Evolutionary conservation across 2,888 invertebrate species (phyloP).

Genomic region (Pristionchus entomophagus): DNA sequence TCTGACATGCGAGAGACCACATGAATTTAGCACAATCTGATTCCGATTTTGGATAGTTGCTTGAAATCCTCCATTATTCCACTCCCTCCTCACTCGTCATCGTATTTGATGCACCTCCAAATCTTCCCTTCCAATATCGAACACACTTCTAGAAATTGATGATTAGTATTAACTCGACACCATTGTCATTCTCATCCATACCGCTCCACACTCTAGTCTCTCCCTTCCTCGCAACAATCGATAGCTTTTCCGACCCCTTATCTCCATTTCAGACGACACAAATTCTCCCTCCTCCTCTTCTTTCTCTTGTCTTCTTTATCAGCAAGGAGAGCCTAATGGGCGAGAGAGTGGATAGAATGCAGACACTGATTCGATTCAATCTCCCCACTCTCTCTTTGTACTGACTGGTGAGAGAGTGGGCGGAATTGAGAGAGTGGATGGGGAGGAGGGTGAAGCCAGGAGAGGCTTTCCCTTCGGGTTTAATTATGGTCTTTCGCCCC

Average conservation of each 20-base stretch:
- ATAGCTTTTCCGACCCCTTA: conserved; percentile 20
- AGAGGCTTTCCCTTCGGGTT: not conserved
- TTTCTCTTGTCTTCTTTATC: not conserved
- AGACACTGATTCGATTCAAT: not conserved
- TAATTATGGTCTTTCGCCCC: conserved; percentile 34
- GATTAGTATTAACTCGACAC: too few relatives aligned
- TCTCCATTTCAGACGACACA: not conserved
- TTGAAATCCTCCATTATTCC: too few relatives aligned
- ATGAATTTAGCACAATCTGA: too few relatives aligned
- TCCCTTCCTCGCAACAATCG: not conserved
- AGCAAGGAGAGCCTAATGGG: not conserved
- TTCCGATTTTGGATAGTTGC: too few relatives aligned
- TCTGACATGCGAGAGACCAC: too few relatives aligned
- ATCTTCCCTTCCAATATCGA: too few relatives aligned
- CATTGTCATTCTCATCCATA: too few relatives aligned
- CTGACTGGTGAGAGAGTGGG: not conserved
- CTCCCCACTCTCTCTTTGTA: not conserved
- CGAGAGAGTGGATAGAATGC: not conserved
- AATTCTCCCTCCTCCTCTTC: not conserved
- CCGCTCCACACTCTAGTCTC: conserved; percentile 17
- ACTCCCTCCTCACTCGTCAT: too few relatives aligned
- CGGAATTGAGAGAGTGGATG: not conserved
- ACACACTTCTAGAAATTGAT: too few relatives aligned
- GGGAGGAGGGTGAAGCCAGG: not conserved
- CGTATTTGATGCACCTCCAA: too few relatives aligned